Conservation (phyloP, 2,888 invertebrate genomes). For the Rhamnusium bicolor region DNA sequence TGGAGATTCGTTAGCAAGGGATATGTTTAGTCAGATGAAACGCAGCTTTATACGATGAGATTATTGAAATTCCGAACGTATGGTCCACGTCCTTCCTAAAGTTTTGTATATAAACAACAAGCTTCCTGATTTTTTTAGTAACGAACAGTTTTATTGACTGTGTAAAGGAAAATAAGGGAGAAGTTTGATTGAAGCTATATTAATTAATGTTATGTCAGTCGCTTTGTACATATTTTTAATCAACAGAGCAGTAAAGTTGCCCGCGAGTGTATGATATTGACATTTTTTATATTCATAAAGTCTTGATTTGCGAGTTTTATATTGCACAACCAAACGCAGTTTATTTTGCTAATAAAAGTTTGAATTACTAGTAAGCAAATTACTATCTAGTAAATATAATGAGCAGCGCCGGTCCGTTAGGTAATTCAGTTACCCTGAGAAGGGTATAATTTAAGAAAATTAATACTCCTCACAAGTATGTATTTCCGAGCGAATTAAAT, state of each 20-base stretch:
- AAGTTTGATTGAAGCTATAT: background rate
- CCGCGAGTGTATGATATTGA: background rate
- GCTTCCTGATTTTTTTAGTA: slow-evolving; percentile 8
- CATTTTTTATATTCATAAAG: background rate
- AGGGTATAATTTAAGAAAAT: too few species aligned
- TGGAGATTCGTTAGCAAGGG: slow-evolving; percentile 43
- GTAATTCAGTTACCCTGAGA: too few species aligned
- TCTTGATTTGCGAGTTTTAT: background rate
- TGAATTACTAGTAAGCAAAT: background rate
- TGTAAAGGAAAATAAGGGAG: slow-evolving; percentile 2
- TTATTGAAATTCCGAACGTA: slow-evolving; percentile 48
- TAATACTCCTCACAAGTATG: too few species aligned
- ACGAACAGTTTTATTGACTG: background rate
- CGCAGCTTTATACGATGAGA: slow-evolving; percentile 36
- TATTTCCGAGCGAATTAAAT: too few species aligned
- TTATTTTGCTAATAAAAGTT: background rate
- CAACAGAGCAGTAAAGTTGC: background rate
- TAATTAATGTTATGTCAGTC: background rate
- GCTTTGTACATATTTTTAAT: background rate
- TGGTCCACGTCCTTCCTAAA: slow-evolving; percentile 15
- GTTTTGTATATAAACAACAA: slow-evolving; percentile 13
- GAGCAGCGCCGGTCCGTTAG: too few species aligned
- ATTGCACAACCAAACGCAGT: background rate
- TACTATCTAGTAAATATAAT: background rate
- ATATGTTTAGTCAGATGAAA: slow-evolving; percentile 49